Evolutionary conservation across 2,888 invertebrate species (phyloP).

Genomic region (Synergus itoensis): DNA sequence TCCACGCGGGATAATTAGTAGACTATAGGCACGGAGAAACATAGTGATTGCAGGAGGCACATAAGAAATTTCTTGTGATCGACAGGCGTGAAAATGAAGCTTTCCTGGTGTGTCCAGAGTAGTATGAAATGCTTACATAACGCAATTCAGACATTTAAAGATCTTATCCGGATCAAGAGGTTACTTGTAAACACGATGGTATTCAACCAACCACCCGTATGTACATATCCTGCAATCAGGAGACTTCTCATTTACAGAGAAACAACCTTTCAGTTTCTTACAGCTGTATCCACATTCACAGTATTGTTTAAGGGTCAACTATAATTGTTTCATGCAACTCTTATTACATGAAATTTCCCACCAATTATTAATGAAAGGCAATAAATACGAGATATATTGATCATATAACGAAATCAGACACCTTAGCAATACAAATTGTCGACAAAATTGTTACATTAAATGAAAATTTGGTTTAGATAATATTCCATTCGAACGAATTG

Average conservation of each 20-base stretch:
- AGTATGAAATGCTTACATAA: slow-evolving; percentile 4
- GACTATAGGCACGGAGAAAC: neutral
- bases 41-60: slow-evolving; percentile 1
- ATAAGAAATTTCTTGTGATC: slow-evolving; percentile 16
- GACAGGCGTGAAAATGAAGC: slow-evolving; percentile 28
- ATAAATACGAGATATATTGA: neutral
- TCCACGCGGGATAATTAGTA: slow-evolving; percentile 25
- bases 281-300: slow-evolving; percentile 2
- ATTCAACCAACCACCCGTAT: neutral
- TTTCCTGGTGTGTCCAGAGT: neutral
- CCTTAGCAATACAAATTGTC: neutral
- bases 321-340: neutral
- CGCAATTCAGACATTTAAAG: slow-evolving; percentile 44
- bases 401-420: neutral
- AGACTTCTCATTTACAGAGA: neutral
- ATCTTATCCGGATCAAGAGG: slow-evolving; percentile 55
- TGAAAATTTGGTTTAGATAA: neutral
- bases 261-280: neutral
- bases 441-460: neutral
- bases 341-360: neutral
- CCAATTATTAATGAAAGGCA: neutral
- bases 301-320: neutral
- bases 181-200: slow-evolving; percentile 38
- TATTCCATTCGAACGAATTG: too few relatives aligned
- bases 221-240: neutral